Percentiles rank a stretch among this genome's conserved stretches.
Evolutionary conservation across 1,140 invertebrate genomes (phyloP).

Genomic region (Drosophila pallidifrons): DNA sequence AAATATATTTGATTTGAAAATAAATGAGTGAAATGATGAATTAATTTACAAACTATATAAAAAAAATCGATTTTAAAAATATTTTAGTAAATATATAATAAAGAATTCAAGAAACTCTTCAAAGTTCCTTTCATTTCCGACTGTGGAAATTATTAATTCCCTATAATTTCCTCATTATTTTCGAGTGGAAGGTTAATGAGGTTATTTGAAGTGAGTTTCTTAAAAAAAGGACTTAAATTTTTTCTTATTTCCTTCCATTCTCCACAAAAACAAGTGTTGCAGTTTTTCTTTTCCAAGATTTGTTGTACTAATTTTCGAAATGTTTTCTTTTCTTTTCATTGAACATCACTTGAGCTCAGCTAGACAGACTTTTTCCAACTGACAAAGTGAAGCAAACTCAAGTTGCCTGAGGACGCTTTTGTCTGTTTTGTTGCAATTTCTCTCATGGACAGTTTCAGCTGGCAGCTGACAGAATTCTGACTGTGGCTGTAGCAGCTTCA

Average conservation of each 20-base stretch:
- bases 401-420: conserved; percentile 26
- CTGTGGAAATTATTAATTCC: no score
- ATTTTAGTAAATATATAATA: no score
- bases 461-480: conserved; percentile 25
- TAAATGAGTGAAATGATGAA: no score
- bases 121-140: no score
- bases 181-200: no score
- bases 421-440: conserved; percentile 22
- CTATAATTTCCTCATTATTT: no score
- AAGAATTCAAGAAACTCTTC: no score
- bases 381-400: neutral
- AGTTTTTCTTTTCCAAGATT: neutral
- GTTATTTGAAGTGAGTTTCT: neutral
- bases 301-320: neutral
- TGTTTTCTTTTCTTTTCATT: conserved; percentile 9
- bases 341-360: neutral
- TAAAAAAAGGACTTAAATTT: neutral
- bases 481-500: neutral
- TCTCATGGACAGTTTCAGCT: conserved; percentile 25
- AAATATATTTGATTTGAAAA: no score
- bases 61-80: no score
- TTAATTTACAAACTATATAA: no score
- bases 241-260: neutral
- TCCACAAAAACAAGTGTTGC: neutral
- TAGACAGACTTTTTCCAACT: neutral